These are phyloP conservation scores for Callinectes sapidus DNA, from an alignment of 2,888 invertebrate genomes.

Conservation along the genomic window DNA sequence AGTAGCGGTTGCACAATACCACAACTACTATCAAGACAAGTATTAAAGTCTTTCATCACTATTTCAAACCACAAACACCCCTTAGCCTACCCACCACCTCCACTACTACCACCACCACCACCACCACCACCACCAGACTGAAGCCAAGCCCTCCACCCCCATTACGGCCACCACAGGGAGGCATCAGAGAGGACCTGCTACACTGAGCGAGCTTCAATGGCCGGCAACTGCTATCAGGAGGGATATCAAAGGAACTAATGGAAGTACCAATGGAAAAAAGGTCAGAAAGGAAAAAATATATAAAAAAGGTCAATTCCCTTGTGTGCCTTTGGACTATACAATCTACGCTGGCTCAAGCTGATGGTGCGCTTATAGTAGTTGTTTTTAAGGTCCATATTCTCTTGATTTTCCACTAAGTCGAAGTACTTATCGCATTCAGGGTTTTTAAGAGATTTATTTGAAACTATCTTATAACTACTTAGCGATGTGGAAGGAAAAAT, in stretches of 20 bases:
- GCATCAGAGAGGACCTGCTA: neutral
- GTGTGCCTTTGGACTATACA: neutral
- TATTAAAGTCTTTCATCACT: neutral
- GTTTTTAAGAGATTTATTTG: neutral
- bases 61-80: neutral
- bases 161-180: neutral
- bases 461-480: neutral
- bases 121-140: neutral
- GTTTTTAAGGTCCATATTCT: neutral
- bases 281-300: too few species aligned
- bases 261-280: neutral
- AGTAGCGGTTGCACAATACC: neutral
- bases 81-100: neutral
- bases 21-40: neutral
- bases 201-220: constrained; percentile 15
- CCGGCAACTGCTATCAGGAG: neutral
- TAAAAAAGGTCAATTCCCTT: neutral
- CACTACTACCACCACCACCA: neutral
- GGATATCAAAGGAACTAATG: neutral
- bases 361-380: neutral
- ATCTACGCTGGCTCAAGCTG: neutral
- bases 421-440: neutral
- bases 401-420: neutral
- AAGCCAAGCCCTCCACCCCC: neutral
- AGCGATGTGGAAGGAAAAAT: neutral